A percentile compares a stretch with the other conserved stretches of the same genome.
phyloP scores from a whole-genome alignment of 2,888 invertebrate genomes.

The Dermolepida albohirtum region DNA sequence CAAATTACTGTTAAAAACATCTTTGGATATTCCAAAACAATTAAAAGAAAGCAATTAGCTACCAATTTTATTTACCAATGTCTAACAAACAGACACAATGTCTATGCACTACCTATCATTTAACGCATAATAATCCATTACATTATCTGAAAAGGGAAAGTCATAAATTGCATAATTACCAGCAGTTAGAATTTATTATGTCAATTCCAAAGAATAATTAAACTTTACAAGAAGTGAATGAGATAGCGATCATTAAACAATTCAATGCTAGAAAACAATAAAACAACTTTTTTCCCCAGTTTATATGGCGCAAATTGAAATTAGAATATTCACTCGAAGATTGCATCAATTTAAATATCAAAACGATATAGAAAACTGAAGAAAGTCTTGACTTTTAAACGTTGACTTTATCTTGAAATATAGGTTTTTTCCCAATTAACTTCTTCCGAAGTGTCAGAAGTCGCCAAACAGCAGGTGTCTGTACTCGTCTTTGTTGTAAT shows the following conservation, averaged over 20 bases:
- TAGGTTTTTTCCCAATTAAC: too few relatives aligned
- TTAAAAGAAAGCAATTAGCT: too few relatives aligned
- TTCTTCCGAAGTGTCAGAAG: too few relatives aligned
- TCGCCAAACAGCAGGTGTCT: conserved; percentile 23
- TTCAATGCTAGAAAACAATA: conserved; percentile 13
- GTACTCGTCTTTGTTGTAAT: conserved; percentile 22
- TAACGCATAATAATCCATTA: too few relatives aligned
- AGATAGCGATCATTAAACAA: conserved; percentile 19
- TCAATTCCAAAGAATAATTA: conserved; percentile 8
- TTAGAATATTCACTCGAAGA: not conserved
- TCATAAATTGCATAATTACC: conserved; percentile 22
- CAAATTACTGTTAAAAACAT: too few relatives aligned
- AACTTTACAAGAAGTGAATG: conserved; percentile 10
- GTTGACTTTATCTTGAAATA: conserved; percentile 17
- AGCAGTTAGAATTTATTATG: conserved; percentile 22
- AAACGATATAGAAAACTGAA: not conserved
- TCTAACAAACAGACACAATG: too few relatives aligned
- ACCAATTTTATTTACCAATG: too few relatives aligned
- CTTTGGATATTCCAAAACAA: too few relatives aligned
- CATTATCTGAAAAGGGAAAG: conserved; percentile 3
- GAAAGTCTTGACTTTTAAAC: conserved; percentile 23
- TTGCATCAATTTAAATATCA: conserved; percentile 3
- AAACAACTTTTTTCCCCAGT: conserved; percentile 13
- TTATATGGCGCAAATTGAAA: not conserved
- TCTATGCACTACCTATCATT: too few relatives aligned